phyloP scores from a whole-genome alignment of 2,888 invertebrate species.

The Papilio gigon region DNA sequence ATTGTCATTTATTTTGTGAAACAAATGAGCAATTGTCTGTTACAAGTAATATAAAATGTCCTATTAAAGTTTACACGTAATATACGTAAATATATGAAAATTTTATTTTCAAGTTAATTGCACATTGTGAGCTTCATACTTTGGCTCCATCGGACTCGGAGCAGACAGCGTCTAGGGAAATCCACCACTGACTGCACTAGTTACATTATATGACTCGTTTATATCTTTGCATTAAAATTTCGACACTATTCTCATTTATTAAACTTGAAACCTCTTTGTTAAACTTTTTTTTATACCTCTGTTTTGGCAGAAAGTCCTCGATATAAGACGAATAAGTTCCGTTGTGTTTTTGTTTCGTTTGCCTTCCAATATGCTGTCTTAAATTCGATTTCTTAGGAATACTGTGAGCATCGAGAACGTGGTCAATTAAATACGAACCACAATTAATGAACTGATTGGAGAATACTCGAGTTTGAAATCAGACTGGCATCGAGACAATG shows the following conservation, averaged over 20 bases:
- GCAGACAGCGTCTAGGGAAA: conserved; percentile 8
- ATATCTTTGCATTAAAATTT: neutral
- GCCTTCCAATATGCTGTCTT: too few relatives aligned
- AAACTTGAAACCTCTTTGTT: neutral
- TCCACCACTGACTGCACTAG: neutral
- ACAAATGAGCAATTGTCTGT: too few relatives aligned
- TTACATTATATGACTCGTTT: neutral
- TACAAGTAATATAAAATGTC: too few relatives aligned
- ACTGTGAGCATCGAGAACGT: neutral
- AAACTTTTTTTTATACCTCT: too few relatives aligned
- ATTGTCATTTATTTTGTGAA: too few relatives aligned
- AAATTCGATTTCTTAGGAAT: neutral
- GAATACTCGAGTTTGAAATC: neutral
- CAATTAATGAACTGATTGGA: neutral
- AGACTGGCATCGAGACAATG: neutral
- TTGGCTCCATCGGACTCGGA: neutral
- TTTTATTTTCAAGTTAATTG: neutral
- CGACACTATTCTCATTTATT: neutral
- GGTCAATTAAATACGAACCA: neutral
- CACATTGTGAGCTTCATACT: neutral
- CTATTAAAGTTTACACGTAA: too few relatives aligned
- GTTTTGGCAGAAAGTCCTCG: too few relatives aligned
- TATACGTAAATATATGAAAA: neutral
- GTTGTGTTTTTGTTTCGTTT: too few relatives aligned
- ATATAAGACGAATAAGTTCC: too few relatives aligned